Base-by-base conservation (phyloP, 2,888 invertebrate genomes). In the Aspidiotus rigidus region DNA sequence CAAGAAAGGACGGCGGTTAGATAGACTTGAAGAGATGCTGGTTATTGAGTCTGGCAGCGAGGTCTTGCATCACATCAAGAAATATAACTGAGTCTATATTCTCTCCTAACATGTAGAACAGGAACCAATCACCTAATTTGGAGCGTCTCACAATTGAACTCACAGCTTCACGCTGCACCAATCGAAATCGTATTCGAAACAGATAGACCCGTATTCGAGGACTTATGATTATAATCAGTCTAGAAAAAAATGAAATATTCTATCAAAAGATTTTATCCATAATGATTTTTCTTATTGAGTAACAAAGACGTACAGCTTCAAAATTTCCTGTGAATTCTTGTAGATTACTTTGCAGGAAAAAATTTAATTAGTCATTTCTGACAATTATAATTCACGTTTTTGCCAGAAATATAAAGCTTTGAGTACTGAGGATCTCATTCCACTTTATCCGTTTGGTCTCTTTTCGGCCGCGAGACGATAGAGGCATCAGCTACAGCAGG, bases 51-150 rank as follows among this genome's bases (percentile, higher is more conserved):
- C 89, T 88, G 80, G 88, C 88, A 73, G 93, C 92, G 78, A 93
- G 83, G 79, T 93, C 93, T 83, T 93, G 88, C 86, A 93, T 88
- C 77, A 93, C 90, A 79, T 93, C 93, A 77, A 93, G 84, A 83
- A 93, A 94, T 79, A 94, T 92, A 76, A 94, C 87, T 74, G 91
- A 90, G 82, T 94, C 93, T 77, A 94, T 86, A 80, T 94, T 94
- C 82, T 93, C 93, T 73, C 94, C 94, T 76, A 94, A 84, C 84
- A 94, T 91, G 82, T 93, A 94, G 75, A 94, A 87, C 74, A 94
- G 85, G 80, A 93, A 93, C 93, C 94, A 94, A 81, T 94, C 94
- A 76, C 94, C 94, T 85, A 94, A 89, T 79, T 93, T 93, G 80
- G 91, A 91, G 76, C 90, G 84, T 74, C 92, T 84, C 74, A 94